Evolutionary conservation across 2,888 invertebrate species (phyloP).

Genomic region (Philopedon plagiatum): DNA sequence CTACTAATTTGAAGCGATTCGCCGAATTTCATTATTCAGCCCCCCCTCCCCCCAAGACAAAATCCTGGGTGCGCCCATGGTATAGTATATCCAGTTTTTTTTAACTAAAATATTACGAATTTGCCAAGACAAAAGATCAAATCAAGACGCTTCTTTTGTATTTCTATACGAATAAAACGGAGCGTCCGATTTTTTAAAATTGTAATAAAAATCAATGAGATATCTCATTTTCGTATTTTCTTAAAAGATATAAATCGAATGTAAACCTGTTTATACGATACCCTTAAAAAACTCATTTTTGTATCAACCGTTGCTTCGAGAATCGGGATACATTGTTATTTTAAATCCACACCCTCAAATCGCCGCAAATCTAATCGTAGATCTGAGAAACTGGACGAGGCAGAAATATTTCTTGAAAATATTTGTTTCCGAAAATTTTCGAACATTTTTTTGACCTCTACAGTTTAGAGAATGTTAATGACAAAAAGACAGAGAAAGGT

Average conservation of each 20-base stretch:
- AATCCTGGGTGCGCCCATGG: too few species aligned
- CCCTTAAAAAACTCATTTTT: conserved; percentile 49
- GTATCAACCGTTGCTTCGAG: conserved; percentile 33
- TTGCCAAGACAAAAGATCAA: background rate
- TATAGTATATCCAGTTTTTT: too few species aligned
- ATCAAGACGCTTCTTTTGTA: background rate
- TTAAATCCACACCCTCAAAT: conserved; percentile 60
- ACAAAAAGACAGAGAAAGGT: too few species aligned
- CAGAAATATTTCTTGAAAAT: background rate
- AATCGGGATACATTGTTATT: conserved; percentile 58
- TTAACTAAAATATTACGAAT: conserved; percentile 9
- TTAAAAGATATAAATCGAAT: conserved; percentile 48
- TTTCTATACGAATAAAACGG: background rate
- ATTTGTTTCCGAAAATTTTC: too few species aligned
- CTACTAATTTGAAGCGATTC: too few species aligned
- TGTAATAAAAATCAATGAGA: conserved; percentile 19
- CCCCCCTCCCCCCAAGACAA: too few species aligned
- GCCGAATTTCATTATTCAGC: too few species aligned
- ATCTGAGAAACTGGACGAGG: conserved; percentile 16
- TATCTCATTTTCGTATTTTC: conserved; percentile 30
- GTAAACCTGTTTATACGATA: conserved; percentile 48
- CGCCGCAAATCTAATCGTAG: conserved; percentile 10
- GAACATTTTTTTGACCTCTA: too few species aligned
- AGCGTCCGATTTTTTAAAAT: conserved; percentile 5
- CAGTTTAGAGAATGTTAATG: too few species aligned